Conservation (phyloP, 2,113 vertebrate species). For the Halichoeres trimaculatus region DNA sequence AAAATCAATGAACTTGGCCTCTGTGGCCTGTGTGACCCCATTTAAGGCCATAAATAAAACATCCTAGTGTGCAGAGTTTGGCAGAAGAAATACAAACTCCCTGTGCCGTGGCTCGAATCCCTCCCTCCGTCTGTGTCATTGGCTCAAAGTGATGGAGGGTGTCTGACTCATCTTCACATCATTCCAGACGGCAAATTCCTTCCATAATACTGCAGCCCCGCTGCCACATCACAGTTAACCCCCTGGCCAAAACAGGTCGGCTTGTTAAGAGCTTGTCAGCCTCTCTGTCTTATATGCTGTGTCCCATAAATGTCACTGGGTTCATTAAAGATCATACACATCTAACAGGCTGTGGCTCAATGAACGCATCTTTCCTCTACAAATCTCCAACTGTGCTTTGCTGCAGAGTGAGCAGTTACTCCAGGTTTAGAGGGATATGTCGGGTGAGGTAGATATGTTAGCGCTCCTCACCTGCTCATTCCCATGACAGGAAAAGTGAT, state of each 20-base stretch:
- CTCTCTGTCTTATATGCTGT: slow-evolving; percentile 64
- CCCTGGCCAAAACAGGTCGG: slow-evolving; percentile 74
- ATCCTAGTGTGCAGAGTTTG: slow-evolving; percentile 14
- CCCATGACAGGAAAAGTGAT: slow-evolving; percentile 21
- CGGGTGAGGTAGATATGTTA: slow-evolving; percentile 13
- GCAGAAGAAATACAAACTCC: slow-evolving; percentile 24
- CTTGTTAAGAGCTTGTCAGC: slow-evolving; percentile 62
- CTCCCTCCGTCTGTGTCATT: slow-evolving; percentile 60
- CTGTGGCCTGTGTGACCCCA: slow-evolving; percentile 9
- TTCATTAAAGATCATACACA: slow-evolving; percentile 68
- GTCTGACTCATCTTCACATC: slow-evolving; percentile 82
- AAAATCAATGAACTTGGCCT: background rate
- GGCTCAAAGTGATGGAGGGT: slow-evolving; percentile 72
- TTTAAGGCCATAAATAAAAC: slow-evolving; percentile 25
- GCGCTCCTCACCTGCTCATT: slow-evolving; percentile 44
- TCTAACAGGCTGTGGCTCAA: slow-evolving; percentile 48
- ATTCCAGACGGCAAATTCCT: slow-evolving; percentile 81
- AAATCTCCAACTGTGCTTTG: slow-evolving; percentile 42
- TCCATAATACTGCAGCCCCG: slow-evolving; percentile 74
- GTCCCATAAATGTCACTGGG: slow-evolving; percentile 72
- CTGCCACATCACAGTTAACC: slow-evolving; percentile 74
- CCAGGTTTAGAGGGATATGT: slow-evolving; percentile 19
- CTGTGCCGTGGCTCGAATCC: slow-evolving; percentile 46
- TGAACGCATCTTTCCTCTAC: slow-evolving; percentile 64
- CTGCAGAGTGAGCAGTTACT: slow-evolving; percentile 14